Percentiles rank a stretch among this genome's conserved stretches.
Conservation (phyloP, 2,113 vertebrate genomes). For the Halichoerus grypus region DNA sequence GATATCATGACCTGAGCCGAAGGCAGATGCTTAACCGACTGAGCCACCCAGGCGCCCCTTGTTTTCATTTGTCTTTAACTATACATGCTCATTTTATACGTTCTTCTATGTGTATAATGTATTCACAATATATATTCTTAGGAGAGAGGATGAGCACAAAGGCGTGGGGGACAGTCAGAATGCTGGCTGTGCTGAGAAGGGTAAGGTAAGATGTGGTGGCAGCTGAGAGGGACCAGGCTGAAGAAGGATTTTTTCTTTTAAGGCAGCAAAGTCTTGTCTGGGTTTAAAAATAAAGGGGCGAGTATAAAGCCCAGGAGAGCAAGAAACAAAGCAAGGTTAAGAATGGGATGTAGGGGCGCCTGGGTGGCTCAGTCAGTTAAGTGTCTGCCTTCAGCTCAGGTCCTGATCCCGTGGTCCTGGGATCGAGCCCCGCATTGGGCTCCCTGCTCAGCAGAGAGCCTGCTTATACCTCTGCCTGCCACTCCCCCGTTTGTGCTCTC, state of each 20-base stretch:
- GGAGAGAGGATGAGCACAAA: neutral
- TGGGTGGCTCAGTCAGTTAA: neutral
- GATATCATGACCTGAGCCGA: neutral
- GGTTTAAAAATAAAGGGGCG: neutral
- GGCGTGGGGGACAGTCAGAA: neutral
- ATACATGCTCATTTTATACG: neutral
- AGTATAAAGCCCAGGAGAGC: neutral
- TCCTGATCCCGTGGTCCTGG: neutral
- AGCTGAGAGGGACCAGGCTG: neutral
- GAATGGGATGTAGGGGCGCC: neutral
- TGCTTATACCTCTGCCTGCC: no score
- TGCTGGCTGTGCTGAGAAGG: neutral
- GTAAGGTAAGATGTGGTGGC: neutral
- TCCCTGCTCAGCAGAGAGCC: no score
- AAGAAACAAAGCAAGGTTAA: neutral
- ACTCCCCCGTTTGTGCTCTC: no score
- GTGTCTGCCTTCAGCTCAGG: neutral
- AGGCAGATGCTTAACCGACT: neutral
- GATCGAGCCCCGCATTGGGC: no score
- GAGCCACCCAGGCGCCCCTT: no score
- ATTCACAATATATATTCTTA: neutral
- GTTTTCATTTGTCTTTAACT: neutral
- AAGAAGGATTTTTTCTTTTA: neutral
- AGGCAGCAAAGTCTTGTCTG: neutral
- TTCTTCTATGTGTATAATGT: neutral